phyloP scores from a whole-genome alignment of 2,113 vertebrate species.

The Thamnophis sirtalis region DNA sequence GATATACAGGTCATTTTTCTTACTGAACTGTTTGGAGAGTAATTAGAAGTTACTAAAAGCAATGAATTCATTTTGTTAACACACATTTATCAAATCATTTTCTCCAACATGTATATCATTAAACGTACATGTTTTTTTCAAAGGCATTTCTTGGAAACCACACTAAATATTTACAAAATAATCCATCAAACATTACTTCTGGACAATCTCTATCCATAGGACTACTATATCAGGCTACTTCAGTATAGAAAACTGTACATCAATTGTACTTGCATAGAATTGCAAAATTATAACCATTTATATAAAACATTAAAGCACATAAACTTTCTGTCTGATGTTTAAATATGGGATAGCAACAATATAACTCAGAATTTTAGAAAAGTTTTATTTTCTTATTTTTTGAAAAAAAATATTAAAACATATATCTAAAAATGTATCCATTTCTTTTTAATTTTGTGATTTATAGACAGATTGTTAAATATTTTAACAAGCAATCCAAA shows the following conservation, averaged over 20 bases:
- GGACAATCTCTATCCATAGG: not conserved
- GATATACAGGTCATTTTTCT: constrained; percentile 58
- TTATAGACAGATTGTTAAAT: constrained; percentile 8
- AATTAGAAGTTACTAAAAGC: constrained; percentile 61
- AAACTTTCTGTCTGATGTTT: not conserved
- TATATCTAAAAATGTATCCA: constrained; percentile 15
- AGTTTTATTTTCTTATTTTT: not conserved
- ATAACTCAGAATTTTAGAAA: not conserved
- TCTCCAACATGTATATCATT: constrained; percentile 56
- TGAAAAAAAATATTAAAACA: not conserved
- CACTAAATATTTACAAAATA: not conserved
- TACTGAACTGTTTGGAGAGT: constrained; percentile 54
- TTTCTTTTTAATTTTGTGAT: not conserved
- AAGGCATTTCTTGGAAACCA: constrained; percentile 44
- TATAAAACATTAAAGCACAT: not conserved
- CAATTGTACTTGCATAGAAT: not conserved
- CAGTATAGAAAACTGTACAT: not conserved
- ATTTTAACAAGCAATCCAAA: not conserved
- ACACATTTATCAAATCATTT: constrained; percentile 64
- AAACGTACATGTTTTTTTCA: constrained; percentile 60
- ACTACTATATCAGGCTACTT: not conserved
- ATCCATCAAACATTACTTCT: not conserved
- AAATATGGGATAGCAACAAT: not conserved
- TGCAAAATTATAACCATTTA: not conserved
- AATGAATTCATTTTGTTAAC: constrained; percentile 60